phyloP scores from a whole-genome alignment of 1,140 invertebrate genomes.

The Drosophila sechellia region DNA sequence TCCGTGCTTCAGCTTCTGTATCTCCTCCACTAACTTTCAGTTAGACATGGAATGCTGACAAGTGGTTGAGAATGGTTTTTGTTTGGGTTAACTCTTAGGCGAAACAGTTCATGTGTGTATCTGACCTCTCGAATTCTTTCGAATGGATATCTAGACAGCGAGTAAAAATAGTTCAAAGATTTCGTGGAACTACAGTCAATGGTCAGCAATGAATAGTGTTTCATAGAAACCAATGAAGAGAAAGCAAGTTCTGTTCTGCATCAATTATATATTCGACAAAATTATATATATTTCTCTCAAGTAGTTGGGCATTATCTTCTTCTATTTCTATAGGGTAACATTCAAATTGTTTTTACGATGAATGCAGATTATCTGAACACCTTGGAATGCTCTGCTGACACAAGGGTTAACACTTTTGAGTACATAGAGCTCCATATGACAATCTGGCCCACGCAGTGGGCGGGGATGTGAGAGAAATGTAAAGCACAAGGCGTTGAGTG shows the following conservation, averaged over 20 bases:
- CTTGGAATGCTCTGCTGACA: constrained; percentile 5
- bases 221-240: no score
- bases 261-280: no score
- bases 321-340: no score
- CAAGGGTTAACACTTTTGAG: constrained; percentile 30
- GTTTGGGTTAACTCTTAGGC: constrained; percentile 3
- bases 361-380: no score
- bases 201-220: no score
- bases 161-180: no score
- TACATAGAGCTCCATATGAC: neutral
- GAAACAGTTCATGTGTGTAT: neutral
- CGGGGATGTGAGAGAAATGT: constrained; percentile 8
- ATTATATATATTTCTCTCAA: no score
- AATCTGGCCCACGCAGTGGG: neutral
- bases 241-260: no score
- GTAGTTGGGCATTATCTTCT: no score
- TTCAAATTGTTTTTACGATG: no score
- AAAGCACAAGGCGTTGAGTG: constrained; percentile 36
- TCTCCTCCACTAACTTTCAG: neutral
- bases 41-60: constrained; percentile 6
- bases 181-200: no score
- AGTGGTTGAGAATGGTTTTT: constrained; percentile 16
- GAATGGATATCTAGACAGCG: neutral
- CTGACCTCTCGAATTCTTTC: neutral
- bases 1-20: neutral